Evolutionary conservation across 2,113 vertebrate genomes (phyloP).

Genomic region (Siniperca chuatsi): DNA sequence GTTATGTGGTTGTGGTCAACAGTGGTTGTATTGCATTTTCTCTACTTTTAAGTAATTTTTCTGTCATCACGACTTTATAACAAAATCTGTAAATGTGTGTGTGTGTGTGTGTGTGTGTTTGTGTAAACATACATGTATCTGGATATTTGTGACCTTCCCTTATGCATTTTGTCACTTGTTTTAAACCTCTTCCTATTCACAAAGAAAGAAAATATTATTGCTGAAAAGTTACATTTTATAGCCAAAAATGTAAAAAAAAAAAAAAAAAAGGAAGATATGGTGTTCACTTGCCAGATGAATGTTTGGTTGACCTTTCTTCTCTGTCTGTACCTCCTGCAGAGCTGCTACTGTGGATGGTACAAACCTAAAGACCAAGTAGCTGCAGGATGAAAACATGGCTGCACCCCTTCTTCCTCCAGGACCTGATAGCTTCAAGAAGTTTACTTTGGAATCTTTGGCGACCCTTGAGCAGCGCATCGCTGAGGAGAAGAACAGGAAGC

Average conservation of each 20-base stretch:
- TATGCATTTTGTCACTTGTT: background rate
- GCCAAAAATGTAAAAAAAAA: background rate
- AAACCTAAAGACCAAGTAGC: constrained; percentile 90
- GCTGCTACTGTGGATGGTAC: constrained; percentile 88
- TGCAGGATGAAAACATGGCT: constrained; percentile 99
- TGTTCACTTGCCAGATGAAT: background rate
- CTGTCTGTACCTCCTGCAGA: constrained; percentile 76
- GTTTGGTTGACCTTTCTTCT: constrained; percentile 10
- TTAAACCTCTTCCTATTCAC: background rate
- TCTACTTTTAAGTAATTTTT: background rate
- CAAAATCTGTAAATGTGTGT: no score
- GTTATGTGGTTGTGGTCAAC: background rate
- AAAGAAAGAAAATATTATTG: background rate
- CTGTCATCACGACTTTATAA: background rate
- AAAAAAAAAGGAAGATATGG: background rate
- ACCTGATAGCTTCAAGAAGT: constrained; percentile 96
- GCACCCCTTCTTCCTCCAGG: constrained; percentile 96
- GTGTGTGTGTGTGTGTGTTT: background rate
- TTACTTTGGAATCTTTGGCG: constrained; percentile 93
- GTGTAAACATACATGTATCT: background rate
- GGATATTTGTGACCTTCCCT: background rate
- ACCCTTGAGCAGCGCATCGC: constrained; percentile 95
- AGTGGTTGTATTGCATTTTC: background rate
- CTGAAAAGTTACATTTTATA: background rate
- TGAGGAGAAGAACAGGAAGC: constrained; percentile 95